Percentiles rank a stretch among this genome's conserved stretches.
phyloP scores from a whole-genome alignment of 2,888 invertebrate genomes.

The Alloplasta piceator region DNA sequence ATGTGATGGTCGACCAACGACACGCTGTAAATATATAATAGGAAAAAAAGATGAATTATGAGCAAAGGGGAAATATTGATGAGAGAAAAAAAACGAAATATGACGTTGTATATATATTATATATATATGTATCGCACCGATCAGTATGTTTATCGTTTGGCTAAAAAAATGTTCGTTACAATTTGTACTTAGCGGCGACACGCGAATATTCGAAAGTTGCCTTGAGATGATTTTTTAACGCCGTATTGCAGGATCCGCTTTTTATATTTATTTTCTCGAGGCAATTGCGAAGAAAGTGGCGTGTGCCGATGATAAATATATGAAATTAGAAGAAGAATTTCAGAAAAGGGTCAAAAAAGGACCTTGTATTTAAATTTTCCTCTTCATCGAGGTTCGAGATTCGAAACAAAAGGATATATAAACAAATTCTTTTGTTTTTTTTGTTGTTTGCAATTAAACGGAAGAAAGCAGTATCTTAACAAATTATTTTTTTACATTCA shows the following conservation, averaged over 20 bases:
- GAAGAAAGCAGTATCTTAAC: no score
- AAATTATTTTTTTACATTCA: no score
- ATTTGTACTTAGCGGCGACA: slow-evolving; percentile 61
- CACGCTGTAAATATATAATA: slow-evolving; percentile 56
- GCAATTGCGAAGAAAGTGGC: neutral
- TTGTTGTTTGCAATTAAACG: no score
- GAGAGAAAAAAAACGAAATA: neutral
- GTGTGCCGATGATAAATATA: neutral
- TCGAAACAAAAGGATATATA: no score
- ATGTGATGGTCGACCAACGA: slow-evolving; percentile 59
- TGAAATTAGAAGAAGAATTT: neutral
- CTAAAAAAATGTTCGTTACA: slow-evolving; percentile 30
- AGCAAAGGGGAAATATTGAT: slow-evolving; percentile 34
- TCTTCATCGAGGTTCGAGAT: no score
- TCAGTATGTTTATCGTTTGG: slow-evolving; percentile 36
- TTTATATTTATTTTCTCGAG: slow-evolving; percentile 1
- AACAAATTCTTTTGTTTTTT: no score
- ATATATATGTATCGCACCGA: slow-evolving; percentile 42
- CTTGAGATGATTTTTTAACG: slow-evolving; percentile 1
- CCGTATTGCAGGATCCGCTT: neutral
- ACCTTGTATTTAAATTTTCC: no score
- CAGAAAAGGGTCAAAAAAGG: no score
- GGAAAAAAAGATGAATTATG: slow-evolving; percentile 17
- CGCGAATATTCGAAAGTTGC: slow-evolving; percentile 26
- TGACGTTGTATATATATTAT: slow-evolving; percentile 3